Evolutionary conservation across 2,888 invertebrate species (phyloP), one percentile per base, ranked within the genome.

Genomic region (Heliconius hortense): DNA sequence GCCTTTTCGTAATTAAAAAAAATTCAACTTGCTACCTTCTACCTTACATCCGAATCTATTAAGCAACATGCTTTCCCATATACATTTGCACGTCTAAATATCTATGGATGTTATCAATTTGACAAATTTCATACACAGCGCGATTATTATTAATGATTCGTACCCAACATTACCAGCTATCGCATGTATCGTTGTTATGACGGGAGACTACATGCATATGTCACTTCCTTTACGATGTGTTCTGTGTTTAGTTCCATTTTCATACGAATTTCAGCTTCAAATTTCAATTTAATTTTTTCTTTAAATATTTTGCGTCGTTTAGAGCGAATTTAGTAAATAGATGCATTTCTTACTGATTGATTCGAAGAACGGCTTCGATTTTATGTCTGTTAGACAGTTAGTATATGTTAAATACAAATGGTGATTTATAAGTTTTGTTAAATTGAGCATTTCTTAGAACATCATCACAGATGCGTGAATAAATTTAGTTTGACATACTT

Each of bases 131-230:
- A 73, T 60, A 26, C 56, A 69, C 70, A 67, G 43, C 39, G 75
- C 69, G 74, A 76, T 76, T 75, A 72, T 79, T 81, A 83, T 81
- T 81, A 81, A 81, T 76, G 81, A 73, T 77, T 63, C 74, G 62
- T 67, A 70, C 28, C 43, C 64, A 79, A 75, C 80, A 81, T 82
- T 81, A 81, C 79, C 70, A 62, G 18, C 70, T 77, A 77, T 76
- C 75, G 53, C 48, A 62, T 72, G 73, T 43, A 66, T 66, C 66
- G 66, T 62, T 78, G 78, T 75, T 78, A 78, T 78, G 78, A 78
- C 78, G 75, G 77, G 73, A 75, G 75, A 67, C 71, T 76, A 76
- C 72, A 74, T 43, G 76, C 72, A 76, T 73, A 75, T 73, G 77
- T 79, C 81, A 77, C 79, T 82, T 82, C 82, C 80, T 82, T 71